A percentile compares a stretch with the other conserved stretches of the same genome.
Evolutionary conservation across 1,140 invertebrate genomes (phyloP).

Genomic region (Cephus cinctus): DNA sequence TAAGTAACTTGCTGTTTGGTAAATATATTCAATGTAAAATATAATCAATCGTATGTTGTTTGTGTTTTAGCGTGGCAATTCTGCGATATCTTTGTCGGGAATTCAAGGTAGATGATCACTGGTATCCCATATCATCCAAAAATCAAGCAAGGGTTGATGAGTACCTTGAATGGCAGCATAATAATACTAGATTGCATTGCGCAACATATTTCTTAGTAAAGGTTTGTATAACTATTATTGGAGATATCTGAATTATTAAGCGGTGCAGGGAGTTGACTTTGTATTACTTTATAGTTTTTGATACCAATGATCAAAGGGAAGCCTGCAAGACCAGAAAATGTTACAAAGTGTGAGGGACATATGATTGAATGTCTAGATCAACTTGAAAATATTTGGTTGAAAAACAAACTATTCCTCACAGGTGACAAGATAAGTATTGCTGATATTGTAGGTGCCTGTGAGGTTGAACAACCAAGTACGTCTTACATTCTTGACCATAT

Average conservation of each 20-base stretch:
- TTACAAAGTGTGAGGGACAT: slow-evolving; percentile 51
- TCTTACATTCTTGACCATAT: slow-evolving; percentile 15
- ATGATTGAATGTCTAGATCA: slow-evolving; percentile 61
- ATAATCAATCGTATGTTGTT: too few relatives aligned
- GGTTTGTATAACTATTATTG: slow-evolving; percentile 52
- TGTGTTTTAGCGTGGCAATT: slow-evolving; percentile 76
- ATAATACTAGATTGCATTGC: slow-evolving; percentile 67
- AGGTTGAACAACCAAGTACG: slow-evolving; percentile 82
- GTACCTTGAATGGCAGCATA: slow-evolving; percentile 86
- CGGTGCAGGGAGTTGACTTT: too few relatives aligned
- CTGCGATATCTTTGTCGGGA: slow-evolving; percentile 62
- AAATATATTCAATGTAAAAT: too few relatives aligned
- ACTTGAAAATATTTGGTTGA: slow-evolving; percentile 67
- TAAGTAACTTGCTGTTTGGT: slow-evolving; percentile 13
- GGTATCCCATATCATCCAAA: slow-evolving; percentile 64
- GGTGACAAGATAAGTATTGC: slow-evolving; percentile 71
- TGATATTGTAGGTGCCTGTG: slow-evolving; percentile 79
- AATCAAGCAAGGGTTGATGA: slow-evolving; percentile 77
- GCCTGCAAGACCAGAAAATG: slow-evolving; percentile 45
- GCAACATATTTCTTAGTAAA: slow-evolving; percentile 68
- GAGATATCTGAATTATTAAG: too few relatives aligned
- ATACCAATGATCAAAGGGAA: slow-evolving; percentile 53
- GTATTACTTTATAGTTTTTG: slow-evolving; percentile 19
- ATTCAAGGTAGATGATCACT: slow-evolving; percentile 60
- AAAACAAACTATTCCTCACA: slow-evolving; percentile 60